phyloP scores from a whole-genome alignment of 2,888 invertebrate species.

The Digitonthophagus gazella region DNA sequence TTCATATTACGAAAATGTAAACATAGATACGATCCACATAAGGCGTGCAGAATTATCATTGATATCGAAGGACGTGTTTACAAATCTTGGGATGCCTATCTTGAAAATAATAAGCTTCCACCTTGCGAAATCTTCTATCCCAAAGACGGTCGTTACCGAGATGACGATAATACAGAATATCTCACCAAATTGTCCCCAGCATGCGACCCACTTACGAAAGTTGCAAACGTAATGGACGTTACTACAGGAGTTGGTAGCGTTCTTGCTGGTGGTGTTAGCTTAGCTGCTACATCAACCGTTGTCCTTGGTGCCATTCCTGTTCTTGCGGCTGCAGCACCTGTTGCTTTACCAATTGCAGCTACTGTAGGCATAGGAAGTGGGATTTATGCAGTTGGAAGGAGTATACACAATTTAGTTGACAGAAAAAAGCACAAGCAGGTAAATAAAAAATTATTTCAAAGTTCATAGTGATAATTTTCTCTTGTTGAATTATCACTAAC shows the following conservation, averaged over 20 bases:
- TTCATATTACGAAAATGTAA: conserved; percentile 38
- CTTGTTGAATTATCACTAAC: too few species aligned
- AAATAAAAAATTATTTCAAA: too few species aligned
- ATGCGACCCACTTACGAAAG: neutral
- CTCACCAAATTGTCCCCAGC: neutral
- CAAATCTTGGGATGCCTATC: conserved; percentile 55
- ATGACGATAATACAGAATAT: neutral
- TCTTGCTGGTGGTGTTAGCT: conserved; percentile 20
- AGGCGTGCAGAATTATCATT: conserved; percentile 44
- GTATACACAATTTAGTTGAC: conserved; percentile 21
- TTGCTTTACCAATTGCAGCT: conserved; percentile 20
- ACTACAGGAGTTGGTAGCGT: conserved; percentile 22
- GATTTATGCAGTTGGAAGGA: conserved; percentile 25
- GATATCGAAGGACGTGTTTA: conserved; percentile 55
- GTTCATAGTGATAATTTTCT: too few species aligned
- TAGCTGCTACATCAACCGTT: conserved; percentile 10
- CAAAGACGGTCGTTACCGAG: conserved; percentile 52
- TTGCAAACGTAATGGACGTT: too few species aligned
- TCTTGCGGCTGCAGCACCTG: conserved; percentile 21
- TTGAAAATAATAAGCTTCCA: conserved; percentile 55
- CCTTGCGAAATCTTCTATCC: conserved; percentile 59
- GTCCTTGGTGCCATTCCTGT: conserved; percentile 21
- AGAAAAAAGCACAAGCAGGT: conserved; percentile 27
- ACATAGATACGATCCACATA: conserved; percentile 38
- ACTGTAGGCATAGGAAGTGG: conserved; percentile 22